Base-by-base conservation (phyloP, 2,113 vertebrate species). In the Lampris incognitus region DNA sequence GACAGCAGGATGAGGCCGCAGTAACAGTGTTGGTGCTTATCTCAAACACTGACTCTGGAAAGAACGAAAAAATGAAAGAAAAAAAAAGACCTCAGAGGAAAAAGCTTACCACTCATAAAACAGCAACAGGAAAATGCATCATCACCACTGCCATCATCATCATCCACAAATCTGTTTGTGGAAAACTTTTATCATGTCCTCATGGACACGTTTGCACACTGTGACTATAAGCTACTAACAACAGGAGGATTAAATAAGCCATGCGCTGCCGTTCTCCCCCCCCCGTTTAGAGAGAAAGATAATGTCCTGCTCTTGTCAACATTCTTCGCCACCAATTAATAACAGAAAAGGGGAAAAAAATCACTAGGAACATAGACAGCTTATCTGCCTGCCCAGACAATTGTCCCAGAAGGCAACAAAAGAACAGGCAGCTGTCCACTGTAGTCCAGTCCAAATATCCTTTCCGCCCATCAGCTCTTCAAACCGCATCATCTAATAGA, bases 391-490 rank as follows among this genome's bases (percentile, higher is more conserved):
- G 52, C 8, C 13, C 42, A 8, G 3, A 42, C 10, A 10, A 41
- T 56, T 6, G 49, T 59, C 71, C 46, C 24, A 81, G 56, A 78
- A 55, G 64, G 3, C 10, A 10, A 61, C 59, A 41, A 42, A 41
- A 62, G 41, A 71, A 51, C 42, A 61, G 54, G 60, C 1, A 1
- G 48, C 57, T 65, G 68, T 56, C 5, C 6, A 66, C 63, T 66
- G 36, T 42, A 58, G 42, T 66, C 36, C 44, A 49, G 24, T 66
- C 66, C 2, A 4, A 42, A 57, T 38, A 60, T 10, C 54, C 36
- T 52, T 70, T 59, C 62, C 72, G 61, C 44, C 81, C 57, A 72
- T 72, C 58, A 69, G 70, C 44, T 80, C 56, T 66, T 88, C 36
- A 69, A 37, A 78, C 68, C 58, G 13, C 51, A 52, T 79, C 60